phyloP scores from a whole-genome alignment of 2,888 invertebrate species.

The Patella ulyssiponensis region DNA sequence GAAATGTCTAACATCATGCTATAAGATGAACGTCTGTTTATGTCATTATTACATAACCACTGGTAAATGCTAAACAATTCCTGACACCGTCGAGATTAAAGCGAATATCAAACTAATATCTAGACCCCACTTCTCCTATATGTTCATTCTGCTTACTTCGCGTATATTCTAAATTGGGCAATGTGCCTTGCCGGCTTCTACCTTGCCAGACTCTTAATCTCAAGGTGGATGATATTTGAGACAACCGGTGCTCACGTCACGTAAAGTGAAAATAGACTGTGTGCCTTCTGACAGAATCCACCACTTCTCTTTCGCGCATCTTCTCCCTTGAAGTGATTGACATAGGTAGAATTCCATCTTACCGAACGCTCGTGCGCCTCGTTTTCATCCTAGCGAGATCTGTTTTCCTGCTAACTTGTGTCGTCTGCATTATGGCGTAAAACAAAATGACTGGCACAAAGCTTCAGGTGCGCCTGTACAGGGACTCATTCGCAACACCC shows the following conservation, averaged over 20 bases:
- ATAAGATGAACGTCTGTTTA: too few relatives aligned
- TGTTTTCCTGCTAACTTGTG: constrained; percentile 5
- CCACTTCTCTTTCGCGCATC: constrained; percentile 23
- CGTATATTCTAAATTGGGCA: constrained; percentile 7
- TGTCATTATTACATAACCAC: too few relatives aligned
- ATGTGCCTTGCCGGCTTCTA: background rate
- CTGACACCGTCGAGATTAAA: too few relatives aligned
- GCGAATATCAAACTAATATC: too few relatives aligned
- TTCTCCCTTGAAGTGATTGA: constrained; percentile 10
- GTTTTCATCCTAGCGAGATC: constrained; percentile 8
- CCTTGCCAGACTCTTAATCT: too few relatives aligned
- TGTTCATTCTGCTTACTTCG: too few relatives aligned
- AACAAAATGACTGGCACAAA: constrained; percentile 41
- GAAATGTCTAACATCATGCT: too few relatives aligned
- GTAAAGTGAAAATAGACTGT: background rate
- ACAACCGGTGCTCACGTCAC: constrained; percentile 5
- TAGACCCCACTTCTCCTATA: too few relatives aligned
- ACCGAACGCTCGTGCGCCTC: background rate
- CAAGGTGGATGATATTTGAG: background rate
- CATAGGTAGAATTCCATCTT: constrained; percentile 11
- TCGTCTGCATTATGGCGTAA: constrained; percentile 19
- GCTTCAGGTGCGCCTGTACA: constrained; percentile 65
- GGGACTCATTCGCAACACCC: constrained; percentile 71
- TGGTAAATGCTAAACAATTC: too few relatives aligned
- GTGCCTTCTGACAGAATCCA: background rate